Conservation (phyloP, 2,113 vertebrate species). For the Poecile atricapillus region DNA sequence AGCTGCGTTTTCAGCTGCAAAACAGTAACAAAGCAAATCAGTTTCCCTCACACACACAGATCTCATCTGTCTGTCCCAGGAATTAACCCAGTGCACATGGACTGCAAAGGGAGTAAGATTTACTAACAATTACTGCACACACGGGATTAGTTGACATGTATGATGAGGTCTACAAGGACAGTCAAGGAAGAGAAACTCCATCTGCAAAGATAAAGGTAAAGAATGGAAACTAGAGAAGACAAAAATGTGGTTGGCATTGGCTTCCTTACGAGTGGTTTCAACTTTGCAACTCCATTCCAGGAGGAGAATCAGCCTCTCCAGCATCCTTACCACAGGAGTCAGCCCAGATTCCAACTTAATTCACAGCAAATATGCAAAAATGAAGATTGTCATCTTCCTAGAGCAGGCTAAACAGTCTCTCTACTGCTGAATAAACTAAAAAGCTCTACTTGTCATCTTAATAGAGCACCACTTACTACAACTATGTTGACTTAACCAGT, state of each 20-base stretch:
- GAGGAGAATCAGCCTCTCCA: neutral
- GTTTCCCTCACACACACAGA: neutral
- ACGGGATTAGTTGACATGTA: conserved; percentile 54
- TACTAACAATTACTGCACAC: conserved; percentile 17
- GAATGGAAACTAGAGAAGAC: conserved; percentile 48
- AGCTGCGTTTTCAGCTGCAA: conserved; percentile 92
- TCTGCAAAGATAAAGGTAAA: conserved; percentile 50
- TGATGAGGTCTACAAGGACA: conserved; percentile 51
- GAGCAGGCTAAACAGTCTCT: neutral
- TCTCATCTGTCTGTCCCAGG: neutral
- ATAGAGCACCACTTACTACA: conserved; percentile 31
- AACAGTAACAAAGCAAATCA: conserved; percentile 17
- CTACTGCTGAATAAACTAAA: conserved; percentile 13
- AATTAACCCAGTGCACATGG: conserved; percentile 3
- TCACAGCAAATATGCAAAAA: neutral
- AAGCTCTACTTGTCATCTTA: conserved; percentile 11
- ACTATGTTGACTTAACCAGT: conserved; percentile 41
- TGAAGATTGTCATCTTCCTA: neutral
- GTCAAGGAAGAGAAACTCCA: conserved; percentile 43
- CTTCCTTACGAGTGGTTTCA: neutral
- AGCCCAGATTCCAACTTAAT: neutral
- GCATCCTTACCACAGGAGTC: neutral
- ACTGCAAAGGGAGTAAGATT: conserved; percentile 20
- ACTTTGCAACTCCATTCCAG: neutral
- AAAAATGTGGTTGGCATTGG: neutral